Percentiles rank a stretch among this genome's conserved stretches.
phyloP scores from a whole-genome alignment of 2,797 vertebrate genomes.

The Sebastes minor region DNA sequence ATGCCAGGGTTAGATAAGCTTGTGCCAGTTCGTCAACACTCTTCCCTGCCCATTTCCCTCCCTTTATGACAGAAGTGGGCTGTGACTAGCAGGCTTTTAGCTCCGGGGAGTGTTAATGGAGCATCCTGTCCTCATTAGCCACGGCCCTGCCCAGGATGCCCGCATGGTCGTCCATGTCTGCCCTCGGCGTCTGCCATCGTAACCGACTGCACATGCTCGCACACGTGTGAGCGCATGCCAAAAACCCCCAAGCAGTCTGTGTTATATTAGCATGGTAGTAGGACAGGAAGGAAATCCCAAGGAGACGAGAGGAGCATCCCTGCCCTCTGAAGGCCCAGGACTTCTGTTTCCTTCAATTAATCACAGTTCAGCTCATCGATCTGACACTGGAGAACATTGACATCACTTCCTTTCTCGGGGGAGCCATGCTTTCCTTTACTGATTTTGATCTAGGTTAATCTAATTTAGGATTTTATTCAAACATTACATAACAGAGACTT shows the following conservation, averaged over 20 bases:
- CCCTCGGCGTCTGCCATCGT: constrained; percentile 24
- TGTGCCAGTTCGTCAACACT: constrained; percentile 46
- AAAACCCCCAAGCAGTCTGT: constrained; percentile 30
- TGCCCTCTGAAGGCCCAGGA: constrained; percentile 2
- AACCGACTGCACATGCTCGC: constrained; percentile 49
- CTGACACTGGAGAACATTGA: constrained; percentile 28
- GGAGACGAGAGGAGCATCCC: constrained; percentile 8
- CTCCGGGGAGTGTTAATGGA: constrained; percentile 58
- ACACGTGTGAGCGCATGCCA: constrained; percentile 43
- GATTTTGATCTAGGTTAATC: constrained; percentile 23
- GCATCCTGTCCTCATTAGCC: constrained; percentile 66
- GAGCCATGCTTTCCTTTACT: background rate
- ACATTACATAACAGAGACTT: constrained; percentile 31
- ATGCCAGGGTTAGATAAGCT: constrained; percentile 67
- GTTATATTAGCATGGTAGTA: constrained; percentile 17
- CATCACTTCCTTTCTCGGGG: constrained; percentile 6
- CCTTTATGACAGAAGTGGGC: constrained; percentile 46
- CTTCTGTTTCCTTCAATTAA: constrained; percentile 46
- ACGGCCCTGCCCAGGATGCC: constrained; percentile 48
- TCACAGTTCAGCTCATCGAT: constrained; percentile 44
- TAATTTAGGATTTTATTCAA: constrained; percentile 22
- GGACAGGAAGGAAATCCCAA: constrained; percentile 37
- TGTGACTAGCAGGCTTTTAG: constrained; percentile 55
- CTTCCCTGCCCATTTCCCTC: constrained; percentile 26
- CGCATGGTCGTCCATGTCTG: constrained; percentile 18